These are phyloP conservation scores for Spatulosminthurus flaviceps DNA, from an alignment of 2,888 invertebrate genomes.

Conservation along the genomic window DNA sequence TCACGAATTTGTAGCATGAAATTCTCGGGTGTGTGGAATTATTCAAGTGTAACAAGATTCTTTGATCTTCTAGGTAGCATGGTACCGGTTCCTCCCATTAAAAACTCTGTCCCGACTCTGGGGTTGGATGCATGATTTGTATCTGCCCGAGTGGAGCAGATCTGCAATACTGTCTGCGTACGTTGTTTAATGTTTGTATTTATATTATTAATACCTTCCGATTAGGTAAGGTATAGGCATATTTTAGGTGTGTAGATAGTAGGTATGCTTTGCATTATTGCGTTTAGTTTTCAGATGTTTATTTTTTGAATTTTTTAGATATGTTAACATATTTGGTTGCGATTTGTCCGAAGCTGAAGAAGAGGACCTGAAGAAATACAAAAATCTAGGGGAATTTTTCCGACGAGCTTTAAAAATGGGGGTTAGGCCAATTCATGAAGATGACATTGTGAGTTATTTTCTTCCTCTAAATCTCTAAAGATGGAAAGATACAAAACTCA, in stretches of 20 bases:
- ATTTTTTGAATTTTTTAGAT: too few relatives aligned
- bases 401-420: conserved; percentile 80
- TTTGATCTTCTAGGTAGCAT: conserved; percentile 69
- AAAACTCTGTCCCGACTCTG: conserved; percentile 86
- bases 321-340: conserved; percentile 82
- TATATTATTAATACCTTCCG: too few relatives aligned
- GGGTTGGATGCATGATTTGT: conserved; percentile 81
- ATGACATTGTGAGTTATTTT: background rate
- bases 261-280: too few relatives aligned
- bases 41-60: background rate
- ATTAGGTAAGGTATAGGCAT: too few relatives aligned
- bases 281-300: too few relatives aligned
- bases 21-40: too few relatives aligned
- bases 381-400: conserved; percentile 88
- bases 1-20: too few relatives aligned
- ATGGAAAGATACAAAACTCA: too few relatives aligned
- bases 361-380: conserved; percentile 78
- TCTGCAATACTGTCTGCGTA: conserved; percentile 74
- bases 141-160: conserved; percentile 79
- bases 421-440: conserved; percentile 75
- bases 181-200: too few relatives aligned
- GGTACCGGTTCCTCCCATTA: conserved; percentile 85
- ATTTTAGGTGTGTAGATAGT: too few relatives aligned
- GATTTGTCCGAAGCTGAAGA: conserved; percentile 84
- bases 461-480: too few relatives aligned